A percentile compares a stretch with the other conserved stretches of the same genome.
Conservation (phyloP, 2,113 vertebrate species). For the Platichthys flesus region DNA sequence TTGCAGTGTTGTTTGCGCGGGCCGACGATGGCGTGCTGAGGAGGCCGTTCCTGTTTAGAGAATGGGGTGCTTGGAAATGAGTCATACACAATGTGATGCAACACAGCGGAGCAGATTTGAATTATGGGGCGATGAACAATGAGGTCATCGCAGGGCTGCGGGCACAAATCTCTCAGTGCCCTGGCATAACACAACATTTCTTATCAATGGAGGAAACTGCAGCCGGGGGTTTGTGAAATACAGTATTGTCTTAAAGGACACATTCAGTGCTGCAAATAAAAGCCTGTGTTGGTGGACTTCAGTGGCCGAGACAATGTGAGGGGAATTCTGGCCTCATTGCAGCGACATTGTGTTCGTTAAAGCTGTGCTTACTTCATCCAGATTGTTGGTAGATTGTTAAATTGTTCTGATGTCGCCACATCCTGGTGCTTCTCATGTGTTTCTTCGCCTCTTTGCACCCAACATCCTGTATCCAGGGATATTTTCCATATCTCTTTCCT, state of each 20-base stretch:
- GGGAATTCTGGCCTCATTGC: constrained; percentile 52
- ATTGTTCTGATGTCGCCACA: background rate
- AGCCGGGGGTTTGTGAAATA: constrained; percentile 34
- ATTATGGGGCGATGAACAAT: constrained; percentile 80
- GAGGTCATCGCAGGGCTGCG: constrained; percentile 77
- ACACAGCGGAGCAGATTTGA: constrained; percentile 77
- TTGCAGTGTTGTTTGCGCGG: constrained; percentile 39
- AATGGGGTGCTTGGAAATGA: constrained; percentile 71
- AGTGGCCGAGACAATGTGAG: constrained; percentile 59
- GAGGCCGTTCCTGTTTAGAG: constrained; percentile 59
- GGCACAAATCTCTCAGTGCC: constrained; percentile 69
- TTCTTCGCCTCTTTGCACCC: constrained; percentile 29
- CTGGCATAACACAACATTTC: constrained; percentile 58
- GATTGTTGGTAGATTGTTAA: constrained; percentile 17
- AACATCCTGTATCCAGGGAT: constrained; percentile 55
- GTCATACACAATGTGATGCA: constrained; percentile 77
- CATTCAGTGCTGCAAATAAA: constrained; percentile 27
- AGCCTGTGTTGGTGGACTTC: constrained; percentile 10
- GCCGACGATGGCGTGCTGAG: constrained; percentile 30
- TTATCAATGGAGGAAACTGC: constrained; percentile 74
- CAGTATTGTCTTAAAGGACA: constrained; percentile 56
- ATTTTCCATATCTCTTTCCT: constrained; percentile 74
- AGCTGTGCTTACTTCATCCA: constrained; percentile 8
- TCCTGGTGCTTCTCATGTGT: background rate
- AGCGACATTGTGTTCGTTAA: constrained; percentile 18